Conservation (phyloP, 2,797 vertebrate genomes). For the Mormyrus hasselquistii region DNA sequence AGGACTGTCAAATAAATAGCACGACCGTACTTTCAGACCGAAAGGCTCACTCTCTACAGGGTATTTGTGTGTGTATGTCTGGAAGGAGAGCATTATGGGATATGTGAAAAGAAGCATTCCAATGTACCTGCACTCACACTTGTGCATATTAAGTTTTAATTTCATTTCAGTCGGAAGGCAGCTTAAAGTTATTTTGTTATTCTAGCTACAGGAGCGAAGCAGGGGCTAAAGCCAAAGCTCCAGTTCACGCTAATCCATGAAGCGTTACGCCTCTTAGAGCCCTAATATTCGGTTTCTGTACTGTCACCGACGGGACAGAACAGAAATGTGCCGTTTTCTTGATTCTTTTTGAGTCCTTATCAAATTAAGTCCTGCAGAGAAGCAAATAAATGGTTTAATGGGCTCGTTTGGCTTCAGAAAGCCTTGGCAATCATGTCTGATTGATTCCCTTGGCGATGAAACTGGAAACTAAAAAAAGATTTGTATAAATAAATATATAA, state of each 20-base stretch:
- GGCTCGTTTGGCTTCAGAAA: neutral
- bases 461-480: neutral
- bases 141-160: neutral
- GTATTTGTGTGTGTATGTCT: neutral
- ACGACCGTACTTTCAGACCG: neutral
- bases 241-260: neutral
- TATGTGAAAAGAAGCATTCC: neutral
- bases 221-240: neutral
- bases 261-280: neutral
- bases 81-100: neutral
- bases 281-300: neutral
- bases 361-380: conserved; percentile 5
- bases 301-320: neutral
- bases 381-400: conserved; percentile 15
- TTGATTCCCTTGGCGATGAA: conserved; percentile 16
- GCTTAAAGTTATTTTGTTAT: neutral
- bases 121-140: neutral
- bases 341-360: neutral
- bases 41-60: neutral
- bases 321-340: neutral
- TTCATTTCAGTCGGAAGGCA: neutral
- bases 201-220: neutral
- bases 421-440: neutral
- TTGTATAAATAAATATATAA: neutral
- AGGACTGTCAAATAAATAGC: neutral